Conservation (phyloP, 2,797 vertebrate genomes). For the Nannoperca australis region DNA sequence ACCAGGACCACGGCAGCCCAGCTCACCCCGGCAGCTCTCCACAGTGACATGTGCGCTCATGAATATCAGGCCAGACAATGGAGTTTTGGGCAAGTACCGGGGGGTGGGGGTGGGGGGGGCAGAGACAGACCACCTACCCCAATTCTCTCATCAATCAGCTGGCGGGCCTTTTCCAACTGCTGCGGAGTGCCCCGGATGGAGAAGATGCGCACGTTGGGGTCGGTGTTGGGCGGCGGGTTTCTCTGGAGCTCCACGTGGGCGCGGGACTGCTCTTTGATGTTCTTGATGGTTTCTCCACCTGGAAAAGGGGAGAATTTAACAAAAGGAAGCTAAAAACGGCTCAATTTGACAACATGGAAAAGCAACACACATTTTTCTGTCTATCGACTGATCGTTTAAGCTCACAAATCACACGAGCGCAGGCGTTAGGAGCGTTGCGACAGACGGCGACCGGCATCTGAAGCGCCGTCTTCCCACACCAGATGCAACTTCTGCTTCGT, state of each 20-base stretch:
- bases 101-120: no score
- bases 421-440: not conserved
- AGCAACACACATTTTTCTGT: no score
- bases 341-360: no score
- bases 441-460: rapidly evolving
- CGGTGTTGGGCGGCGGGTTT: slow-evolving; percentile 96
- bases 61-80: slow-evolving; percentile 81
- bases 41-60: slow-evolving; percentile 82
- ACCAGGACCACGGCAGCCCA: slow-evolving; percentile 66
- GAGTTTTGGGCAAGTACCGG: slow-evolving; percentile 13
- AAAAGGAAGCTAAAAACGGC: no score
- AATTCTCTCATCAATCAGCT: slow-evolving; percentile 99
- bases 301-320: slow-evolving; percentile 9
- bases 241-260: slow-evolving; percentile 98
- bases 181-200: slow-evolving; percentile 95
- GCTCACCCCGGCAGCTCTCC: slow-evolving; percentile 51
- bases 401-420: not conserved
- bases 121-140: slow-evolving; percentile 87
- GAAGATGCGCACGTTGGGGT: slow-evolving; percentile 95
- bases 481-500: no score
- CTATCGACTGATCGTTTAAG: not conserved
- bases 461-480: not conserved
- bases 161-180: slow-evolving; percentile 95
- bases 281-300: slow-evolving; percentile 99
- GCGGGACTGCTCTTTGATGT: slow-evolving; percentile 98